phyloP scores from a whole-genome alignment of 1,140 invertebrate genomes.

The Argopecten irradians region DNA sequence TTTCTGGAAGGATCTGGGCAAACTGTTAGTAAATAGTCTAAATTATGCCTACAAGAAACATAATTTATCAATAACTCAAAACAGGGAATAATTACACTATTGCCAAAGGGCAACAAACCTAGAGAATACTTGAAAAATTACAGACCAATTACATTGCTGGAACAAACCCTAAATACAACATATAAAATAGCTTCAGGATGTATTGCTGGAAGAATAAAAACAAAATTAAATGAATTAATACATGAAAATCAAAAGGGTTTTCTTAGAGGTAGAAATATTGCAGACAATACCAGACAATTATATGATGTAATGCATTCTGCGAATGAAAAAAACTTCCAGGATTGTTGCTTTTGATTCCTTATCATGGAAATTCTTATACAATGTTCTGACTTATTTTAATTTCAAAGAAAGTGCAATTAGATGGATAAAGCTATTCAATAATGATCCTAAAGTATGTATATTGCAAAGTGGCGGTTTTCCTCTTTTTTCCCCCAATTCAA shows the following conservation, averaged over 20 bases:
- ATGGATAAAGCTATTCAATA: conserved; percentile 38
- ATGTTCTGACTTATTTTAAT: conserved; percentile 34
- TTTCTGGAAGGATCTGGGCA: too few relatives aligned
- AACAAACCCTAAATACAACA: background rate
- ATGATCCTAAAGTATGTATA: conserved; percentile 9
- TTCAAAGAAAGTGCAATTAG: conserved; percentile 37
- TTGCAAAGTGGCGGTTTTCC: conserved; percentile 27
- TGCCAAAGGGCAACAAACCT: conserved; percentile 4
- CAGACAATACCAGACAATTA: too few relatives aligned
- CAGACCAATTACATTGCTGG: conserved; percentile 32
- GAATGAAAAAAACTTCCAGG: conserved; percentile 20
- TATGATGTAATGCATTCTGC: conserved; percentile 21
- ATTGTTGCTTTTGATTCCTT: conserved; percentile 42
- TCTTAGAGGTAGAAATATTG: conserved; percentile 28
- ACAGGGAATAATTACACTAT: too few relatives aligned
- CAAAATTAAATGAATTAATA: background rate
- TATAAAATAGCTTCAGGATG: conserved; percentile 30
- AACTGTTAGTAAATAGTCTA: too few relatives aligned
- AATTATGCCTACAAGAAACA: too few relatives aligned
- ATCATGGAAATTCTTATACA: conserved; percentile 35
- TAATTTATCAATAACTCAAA: too few relatives aligned
- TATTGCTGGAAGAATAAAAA: too few relatives aligned
- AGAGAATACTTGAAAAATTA: conserved; percentile 35
- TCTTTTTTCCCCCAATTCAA: conserved; percentile 29
- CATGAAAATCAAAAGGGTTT: conserved; percentile 20